phyloP scores from a whole-genome alignment of 2,888 invertebrate genomes.

The Helobdella robusta region DNA sequence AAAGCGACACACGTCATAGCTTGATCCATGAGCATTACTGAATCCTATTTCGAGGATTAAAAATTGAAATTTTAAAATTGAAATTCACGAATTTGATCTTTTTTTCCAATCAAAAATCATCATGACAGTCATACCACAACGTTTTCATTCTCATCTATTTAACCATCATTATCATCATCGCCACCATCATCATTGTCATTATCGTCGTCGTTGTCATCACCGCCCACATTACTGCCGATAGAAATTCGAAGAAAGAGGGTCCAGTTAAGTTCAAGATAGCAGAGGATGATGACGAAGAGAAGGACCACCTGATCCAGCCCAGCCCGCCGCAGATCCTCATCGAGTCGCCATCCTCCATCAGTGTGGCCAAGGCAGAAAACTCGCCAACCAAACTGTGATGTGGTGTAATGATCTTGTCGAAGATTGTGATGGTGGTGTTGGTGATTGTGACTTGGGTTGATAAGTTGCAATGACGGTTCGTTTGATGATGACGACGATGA shows the following conservation, averaged over 20 bases:
- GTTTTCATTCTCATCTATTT: slow-evolving; percentile 21
- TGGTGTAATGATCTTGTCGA: too few relatives aligned
- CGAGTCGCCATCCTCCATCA: slow-evolving; percentile 28
- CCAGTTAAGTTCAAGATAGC: slow-evolving; percentile 40
- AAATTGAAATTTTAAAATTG: too few relatives aligned
- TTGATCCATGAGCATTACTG: too few relatives aligned
- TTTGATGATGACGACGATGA: too few relatives aligned
- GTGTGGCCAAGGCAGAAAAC: slow-evolving; percentile 4
- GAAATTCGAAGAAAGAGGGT: slow-evolving; percentile 36
- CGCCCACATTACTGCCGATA: slow-evolving; percentile 27
- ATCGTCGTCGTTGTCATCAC: slow-evolving; percentile 7
- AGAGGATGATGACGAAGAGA: slow-evolving; percentile 31
- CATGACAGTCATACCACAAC: slow-evolving; percentile 16
- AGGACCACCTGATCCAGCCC: slow-evolving; percentile 25
- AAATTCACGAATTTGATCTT: too few relatives aligned
- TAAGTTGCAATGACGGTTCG: too few relatives aligned
- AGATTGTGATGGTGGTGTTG: too few relatives aligned
- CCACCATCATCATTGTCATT: slow-evolving; percentile 16
- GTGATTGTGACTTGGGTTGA: too few relatives aligned
- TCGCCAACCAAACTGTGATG: slow-evolving; percentile 1
- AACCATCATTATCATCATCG: slow-evolving; percentile 25
- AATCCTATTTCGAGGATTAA: too few relatives aligned
- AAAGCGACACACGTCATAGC: too few relatives aligned
- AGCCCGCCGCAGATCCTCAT: slow-evolving; percentile 29
- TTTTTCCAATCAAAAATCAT: too few relatives aligned